A percentile compares a stretch with the other conserved stretches of the same genome.
Conservation (phyloP, 2,888 invertebrate species). For the Cetonia aurata region DNA sequence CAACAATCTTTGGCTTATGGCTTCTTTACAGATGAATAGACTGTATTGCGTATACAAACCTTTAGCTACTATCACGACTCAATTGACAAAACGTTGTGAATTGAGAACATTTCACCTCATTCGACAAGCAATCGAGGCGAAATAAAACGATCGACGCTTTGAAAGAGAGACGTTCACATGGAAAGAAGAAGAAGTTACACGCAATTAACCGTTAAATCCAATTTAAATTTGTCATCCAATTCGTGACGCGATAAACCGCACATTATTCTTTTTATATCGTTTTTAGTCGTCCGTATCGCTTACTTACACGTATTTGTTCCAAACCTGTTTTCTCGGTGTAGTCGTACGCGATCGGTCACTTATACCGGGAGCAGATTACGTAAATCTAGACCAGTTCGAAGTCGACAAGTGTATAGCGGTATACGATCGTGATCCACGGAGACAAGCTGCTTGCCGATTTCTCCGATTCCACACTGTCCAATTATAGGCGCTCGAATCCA, state of each 20-base stretch:
- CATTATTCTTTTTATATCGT: slow-evolving; percentile 3
- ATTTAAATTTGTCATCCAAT: slow-evolving; percentile 5
- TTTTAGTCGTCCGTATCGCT: slow-evolving; percentile 1
- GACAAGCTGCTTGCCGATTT: too few relatives aligned
- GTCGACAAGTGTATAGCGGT: slow-evolving; percentile 11
- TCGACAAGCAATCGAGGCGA: too few relatives aligned
- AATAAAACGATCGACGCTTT: too few relatives aligned
- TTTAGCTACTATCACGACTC: too few relatives aligned
- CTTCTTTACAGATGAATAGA: too few relatives aligned
- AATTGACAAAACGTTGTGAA: too few relatives aligned
- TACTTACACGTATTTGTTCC: slow-evolving; percentile 9
- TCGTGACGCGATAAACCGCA: neutral
- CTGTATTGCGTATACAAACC: too few relatives aligned
- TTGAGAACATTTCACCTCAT: too few relatives aligned
- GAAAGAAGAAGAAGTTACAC: neutral
- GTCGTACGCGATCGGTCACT: neutral
- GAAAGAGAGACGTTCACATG: too few relatives aligned
- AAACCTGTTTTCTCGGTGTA: slow-evolving; percentile 14
- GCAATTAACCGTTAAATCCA: slow-evolving; percentile 2
- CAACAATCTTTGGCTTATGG: too few relatives aligned
- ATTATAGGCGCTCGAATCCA: too few relatives aligned
- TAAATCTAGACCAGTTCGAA: slow-evolving; percentile 15
- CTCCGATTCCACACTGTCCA: too few relatives aligned
- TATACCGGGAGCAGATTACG: slow-evolving; percentile 14
- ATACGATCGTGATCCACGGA: neutral